These are phyloP conservation scores for Eupeodes luniger DNA, from an alignment of 2,888 invertebrate genomes.

Conservation along the genomic window DNA sequence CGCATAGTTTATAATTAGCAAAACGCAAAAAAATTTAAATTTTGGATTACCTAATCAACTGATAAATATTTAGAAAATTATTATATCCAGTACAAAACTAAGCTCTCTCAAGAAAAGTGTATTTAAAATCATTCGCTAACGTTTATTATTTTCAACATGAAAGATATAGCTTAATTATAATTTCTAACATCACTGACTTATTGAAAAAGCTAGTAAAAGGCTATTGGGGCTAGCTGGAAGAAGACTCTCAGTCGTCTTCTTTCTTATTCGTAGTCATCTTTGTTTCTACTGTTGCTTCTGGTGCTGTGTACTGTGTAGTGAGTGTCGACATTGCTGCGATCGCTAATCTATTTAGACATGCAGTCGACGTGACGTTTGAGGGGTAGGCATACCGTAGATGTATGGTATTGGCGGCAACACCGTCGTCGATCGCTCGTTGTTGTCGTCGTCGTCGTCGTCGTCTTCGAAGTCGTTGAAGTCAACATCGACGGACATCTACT, in stretches of 20 bases:
- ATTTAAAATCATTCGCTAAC: too few species aligned
- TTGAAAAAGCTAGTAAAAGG: background rate
- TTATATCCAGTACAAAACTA: too few species aligned
- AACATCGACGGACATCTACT: slow-evolving; percentile 32
- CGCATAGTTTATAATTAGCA: too few species aligned
- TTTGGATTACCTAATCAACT: too few species aligned
- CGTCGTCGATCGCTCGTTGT: background rate
- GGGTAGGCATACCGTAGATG: slow-evolving; percentile 18
- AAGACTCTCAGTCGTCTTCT: slow-evolving; percentile 34
- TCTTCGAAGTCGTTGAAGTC: slow-evolving; percentile 1
- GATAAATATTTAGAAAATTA: too few species aligned
- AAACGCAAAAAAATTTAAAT: too few species aligned
- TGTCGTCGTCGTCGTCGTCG: too few species aligned
- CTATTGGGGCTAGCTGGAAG: slow-evolving; percentile 31
- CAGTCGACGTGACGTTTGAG: slow-evolving; percentile 66
- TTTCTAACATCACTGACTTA: background rate
- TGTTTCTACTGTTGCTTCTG: background rate
- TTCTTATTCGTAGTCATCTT: background rate
- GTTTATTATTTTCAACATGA: too few species aligned
- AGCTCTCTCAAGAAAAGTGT: too few species aligned
- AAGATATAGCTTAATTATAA: background rate
- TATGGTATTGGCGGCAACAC: slow-evolving; percentile 18
- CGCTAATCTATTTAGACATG: slow-evolving; percentile 73
- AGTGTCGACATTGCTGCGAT: slow-evolving; percentile 72
- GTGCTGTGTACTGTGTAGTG: slow-evolving; percentile 43